Conservation (phyloP, 2,797 vertebrate genomes). For the Bradypodion ventrale region DNA sequence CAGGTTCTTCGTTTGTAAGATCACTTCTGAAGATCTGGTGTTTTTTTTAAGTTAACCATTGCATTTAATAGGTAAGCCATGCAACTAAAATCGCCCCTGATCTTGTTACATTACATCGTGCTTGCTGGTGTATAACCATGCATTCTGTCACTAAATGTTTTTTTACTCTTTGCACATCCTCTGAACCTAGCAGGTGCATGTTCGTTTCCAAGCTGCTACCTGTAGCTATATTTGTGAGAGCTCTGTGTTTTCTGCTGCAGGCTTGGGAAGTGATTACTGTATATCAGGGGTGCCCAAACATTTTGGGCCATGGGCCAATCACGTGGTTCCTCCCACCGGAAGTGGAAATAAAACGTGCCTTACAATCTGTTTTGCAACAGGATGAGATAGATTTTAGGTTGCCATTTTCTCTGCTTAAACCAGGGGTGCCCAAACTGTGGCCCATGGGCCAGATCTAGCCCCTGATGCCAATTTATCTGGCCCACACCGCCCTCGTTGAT, state of each 20-base stretch:
- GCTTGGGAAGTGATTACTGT: not conserved
- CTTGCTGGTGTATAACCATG: not conserved
- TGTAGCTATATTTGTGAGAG: not conserved
- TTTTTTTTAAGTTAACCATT: slow-evolving; percentile 18
- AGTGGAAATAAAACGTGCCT: no score
- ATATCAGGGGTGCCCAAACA: no score
- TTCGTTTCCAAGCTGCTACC: not conserved
- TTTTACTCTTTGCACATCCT: not conserved
- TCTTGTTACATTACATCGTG: no score
- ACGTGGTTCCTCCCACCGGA: no score
- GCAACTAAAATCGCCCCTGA: not conserved
- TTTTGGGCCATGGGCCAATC: no score
- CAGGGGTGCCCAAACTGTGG: no score
- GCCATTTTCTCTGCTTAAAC: no score
- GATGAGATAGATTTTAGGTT: no score
- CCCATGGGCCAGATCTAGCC: no score
- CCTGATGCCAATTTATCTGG: no score
- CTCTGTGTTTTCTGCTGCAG: not conserved
- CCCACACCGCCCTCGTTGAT: no score
- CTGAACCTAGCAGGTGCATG: not conserved
- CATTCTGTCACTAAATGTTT: not conserved
- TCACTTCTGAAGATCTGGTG: not conserved
- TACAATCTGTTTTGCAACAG: no score
- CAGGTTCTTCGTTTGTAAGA: not conserved
- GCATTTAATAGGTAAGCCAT: slow-evolving; percentile 22